Evolutionary conservation across 2,888 invertebrate genomes (phyloP), one percentile per base, ranked within the genome.

Genomic region (Augochlorella aurata): DNA sequence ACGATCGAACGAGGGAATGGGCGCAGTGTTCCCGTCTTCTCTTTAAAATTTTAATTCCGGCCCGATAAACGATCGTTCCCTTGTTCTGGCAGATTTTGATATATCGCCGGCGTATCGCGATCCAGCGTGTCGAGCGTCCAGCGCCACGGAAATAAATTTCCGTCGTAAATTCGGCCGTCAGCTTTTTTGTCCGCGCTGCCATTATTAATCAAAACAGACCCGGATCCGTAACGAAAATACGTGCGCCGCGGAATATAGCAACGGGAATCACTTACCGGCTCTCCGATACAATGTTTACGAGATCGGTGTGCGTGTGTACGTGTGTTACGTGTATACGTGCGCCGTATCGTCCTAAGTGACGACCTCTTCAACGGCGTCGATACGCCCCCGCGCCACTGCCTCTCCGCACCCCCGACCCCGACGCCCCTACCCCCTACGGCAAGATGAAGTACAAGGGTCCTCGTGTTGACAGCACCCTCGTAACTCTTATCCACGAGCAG

Each of bases 401-500:
- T 16, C 24, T 58, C 24, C 58, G 58, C 44, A 45, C 44, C 66
- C 66, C n/a, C 45, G 21, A 2, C 66, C 45, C 66, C 66, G 7
- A 44, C 44, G 12, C 44, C 45, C 66, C 45, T 38, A 44, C 29
- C 75, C 74, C 82, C 79, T 79, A 78, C 63, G 49, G 66, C 78
- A 76, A 87, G 85, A 87, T 75, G 81, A 84, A 87, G 84, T 75
- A 74, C 80, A 72, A 87, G 83, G 84, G 82, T 77, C 79, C 83
- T 82, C 71, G 77, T 77, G 85, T 85, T 81, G 87, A 83, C 87
- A 87, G 87, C 81, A 84, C 81, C 85, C 87, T 85, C 87, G 85
- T 87, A 87, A 85, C 82, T 87, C 84, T 87, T 82, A 76, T 83
- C 83, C 77, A 78, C 74, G 72, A 68, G 75, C 52, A 75, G 85